Evolutionary conservation across 2,888 invertebrate species (phyloP), one percentile per base, ranked within the genome.

Genomic region (Linyphia triangularis): DNA sequence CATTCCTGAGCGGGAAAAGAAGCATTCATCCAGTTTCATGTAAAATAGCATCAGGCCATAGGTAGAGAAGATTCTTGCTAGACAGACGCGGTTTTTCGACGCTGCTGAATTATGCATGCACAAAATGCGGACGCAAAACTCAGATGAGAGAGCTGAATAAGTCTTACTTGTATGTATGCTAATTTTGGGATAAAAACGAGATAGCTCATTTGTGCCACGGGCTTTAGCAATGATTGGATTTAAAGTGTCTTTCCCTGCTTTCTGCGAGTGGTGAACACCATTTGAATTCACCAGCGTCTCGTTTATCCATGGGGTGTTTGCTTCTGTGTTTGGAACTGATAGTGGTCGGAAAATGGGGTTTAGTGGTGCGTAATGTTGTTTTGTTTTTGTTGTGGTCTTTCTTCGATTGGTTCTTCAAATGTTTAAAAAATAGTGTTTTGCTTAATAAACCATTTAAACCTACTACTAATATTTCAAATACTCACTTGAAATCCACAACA

Each of bases 111-210:
- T 77, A 85, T 85, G 84, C 84, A 85, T 85, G 82, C 82, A 63
- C 63, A 43, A 43, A 77, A 67, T 51, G 57, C 37, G 82, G 43
- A 61, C 63, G 72, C 61, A 26, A 43, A 67, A 75, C 51, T 84
- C 67, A 63, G 75, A 84, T 84, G 75, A 84, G 72, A 84, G 75
- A 67, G 65, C 75, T 19, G 73, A 84, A 84, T 84, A 84, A 84
- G 75, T 75, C 75, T 84, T 75, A 84, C 84, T 84, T 84, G 84
- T 84, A 84, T 84, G 84, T 84, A 84, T 84, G 84, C 84, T 84
- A 84, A 84, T 84, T 75, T 84, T 65, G 67, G 84, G 82, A 75
- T 75, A 84, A 75, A 75, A 84, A 75, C 51, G 84, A 67, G 67
- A 65, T 65, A 51, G 67, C 75, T 84, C 75, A 84, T 84, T 84